A percentile compares a stretch with the other conserved stretches of the same genome.
Evolutionary conservation across 2,797 vertebrate species (phyloP).

Genomic region (Liparis tanakae): DNA sequence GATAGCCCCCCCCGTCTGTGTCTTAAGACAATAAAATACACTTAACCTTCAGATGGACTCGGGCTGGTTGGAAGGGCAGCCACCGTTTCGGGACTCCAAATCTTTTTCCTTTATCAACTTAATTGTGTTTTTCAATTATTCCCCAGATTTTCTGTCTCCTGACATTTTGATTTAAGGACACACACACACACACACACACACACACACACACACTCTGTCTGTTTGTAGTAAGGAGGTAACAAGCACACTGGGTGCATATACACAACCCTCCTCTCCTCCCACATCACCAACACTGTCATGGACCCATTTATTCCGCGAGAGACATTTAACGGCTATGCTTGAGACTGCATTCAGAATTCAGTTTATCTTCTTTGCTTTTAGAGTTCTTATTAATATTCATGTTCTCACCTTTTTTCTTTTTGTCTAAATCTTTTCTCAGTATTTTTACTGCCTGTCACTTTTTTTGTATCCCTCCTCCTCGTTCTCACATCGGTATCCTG

Average conservation of each 20-base stretch:
- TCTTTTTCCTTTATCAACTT: constrained; percentile 75
- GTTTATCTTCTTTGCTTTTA: background rate
- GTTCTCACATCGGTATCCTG: constrained; percentile 74
- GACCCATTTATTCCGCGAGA: constrained; percentile 17
- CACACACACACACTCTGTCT: too few relatives aligned
- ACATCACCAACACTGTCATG: background rate
- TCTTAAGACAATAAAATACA: constrained; percentile 74
- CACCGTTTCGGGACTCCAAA: constrained; percentile 58
- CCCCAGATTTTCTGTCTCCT: constrained; percentile 71
- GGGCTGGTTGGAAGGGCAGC: constrained; percentile 56
- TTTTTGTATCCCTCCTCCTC: constrained; percentile 17
- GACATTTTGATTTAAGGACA: constrained; percentile 72
- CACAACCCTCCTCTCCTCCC: background rate
- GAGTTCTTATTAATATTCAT: background rate
- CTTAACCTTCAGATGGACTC: constrained; percentile 76
- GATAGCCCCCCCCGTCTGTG: constrained; percentile 63
- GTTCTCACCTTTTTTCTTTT: background rate
- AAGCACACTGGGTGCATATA: too few relatives aligned
- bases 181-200: too few relatives aligned
- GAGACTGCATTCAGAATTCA: background rate
- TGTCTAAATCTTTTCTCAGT: constrained; percentile 38
- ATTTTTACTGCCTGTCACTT: constrained; percentile 16
- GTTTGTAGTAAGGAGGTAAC: too few relatives aligned
- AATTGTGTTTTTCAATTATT: constrained; percentile 79
- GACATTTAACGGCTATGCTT: background rate